Evolutionary conservation across 2,113 vertebrate genomes (phyloP), one percentile per base, ranked within the genome.

Genomic region (Cinclus mexicanus): DNA sequence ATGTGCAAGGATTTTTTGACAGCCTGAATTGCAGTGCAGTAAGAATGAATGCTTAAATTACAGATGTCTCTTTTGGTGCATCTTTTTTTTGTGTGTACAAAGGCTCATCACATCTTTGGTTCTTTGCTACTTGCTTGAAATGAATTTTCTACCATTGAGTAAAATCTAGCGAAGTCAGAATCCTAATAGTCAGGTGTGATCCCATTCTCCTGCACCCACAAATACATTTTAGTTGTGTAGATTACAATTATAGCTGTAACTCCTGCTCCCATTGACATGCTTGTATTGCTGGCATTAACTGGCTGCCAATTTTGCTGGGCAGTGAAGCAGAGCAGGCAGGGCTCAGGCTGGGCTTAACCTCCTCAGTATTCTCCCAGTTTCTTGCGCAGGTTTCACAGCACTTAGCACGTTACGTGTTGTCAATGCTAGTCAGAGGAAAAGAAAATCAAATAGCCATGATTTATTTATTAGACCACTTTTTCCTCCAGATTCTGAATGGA

Each of bases 381-480:
- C 83, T 42, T 49, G 59, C 21, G 35, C 14, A 35, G 82, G 50
- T 83, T 93, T 86, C 19, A 11, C 52, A 81, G 63, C 75, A 33
- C 67, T 90, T 95, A 52, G 14, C 6, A 3, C 5, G 24, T 85
- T 81, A 14, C 0, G 2, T 81, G 37, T 65, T 79, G 50, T 70
- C 68, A 70, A 2, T 78, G 83, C 64, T 50, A 46, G 63, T 91
- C 67, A 60, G 65, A 46, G 79, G 88, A 65, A 86, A 89, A 67
- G 78, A 93, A 95, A 92, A 89, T 91, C 83, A 93, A 81, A 87
- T n/a, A 72, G 44, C 72, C 31, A 63, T 93, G 31, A 63, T 69
- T 95, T 93, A 96, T 93, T 94, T 93, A 94, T 96, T 52, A 70
- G 59, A 88, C 24, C 56, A 19, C 46, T 91, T 94, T 92, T 92